A percentile compares a stretch with the other conserved stretches of the same genome.
Conservation (phyloP, 2,888 invertebrate genomes). For the Pristionchus entomophagus region DNA sequence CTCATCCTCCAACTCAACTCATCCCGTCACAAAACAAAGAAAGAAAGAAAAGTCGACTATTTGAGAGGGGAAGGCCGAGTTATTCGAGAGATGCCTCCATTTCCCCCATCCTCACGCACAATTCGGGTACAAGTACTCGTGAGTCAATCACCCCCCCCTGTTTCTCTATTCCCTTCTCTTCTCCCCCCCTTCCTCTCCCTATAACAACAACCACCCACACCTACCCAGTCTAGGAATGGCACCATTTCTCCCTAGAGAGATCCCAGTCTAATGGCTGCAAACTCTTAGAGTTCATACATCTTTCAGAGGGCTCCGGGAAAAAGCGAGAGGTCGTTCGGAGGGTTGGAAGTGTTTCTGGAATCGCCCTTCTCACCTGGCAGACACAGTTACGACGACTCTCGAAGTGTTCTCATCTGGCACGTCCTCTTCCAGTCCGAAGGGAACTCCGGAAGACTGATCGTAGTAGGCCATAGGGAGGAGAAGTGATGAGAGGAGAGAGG, state of each 20-base stretch:
- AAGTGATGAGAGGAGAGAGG: conserved; percentile 14
- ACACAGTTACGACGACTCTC: conserved; percentile 36
- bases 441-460: not conserved
- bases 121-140: not conserved
- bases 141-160: conserved; percentile 3
- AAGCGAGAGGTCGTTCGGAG: conserved; percentile 31
- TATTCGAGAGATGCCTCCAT: not conserved
- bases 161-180: not conserved
- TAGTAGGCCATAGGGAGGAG: not conserved
- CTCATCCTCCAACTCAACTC: not conserved
- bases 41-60: not conserved
- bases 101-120: conserved; percentile 14
- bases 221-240: not conserved
- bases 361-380: conserved; percentile 34
- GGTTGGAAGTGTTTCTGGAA: conserved; percentile 8
- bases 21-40: conserved; percentile 20
- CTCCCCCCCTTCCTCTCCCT: not conserved
- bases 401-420: conserved; percentile 25
- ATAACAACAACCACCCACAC: not conserved
- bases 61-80: not conserved
- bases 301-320: conserved; percentile 1
- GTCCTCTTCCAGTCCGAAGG: conserved; percentile 39
- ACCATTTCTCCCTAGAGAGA: conserved; percentile 18
- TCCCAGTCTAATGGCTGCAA: conserved; percentile 8
- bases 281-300: conserved; percentile 16